Base-by-base conservation (phyloP, 2,797 vertebrate genomes). In the Sandelia bainsii region DNA sequence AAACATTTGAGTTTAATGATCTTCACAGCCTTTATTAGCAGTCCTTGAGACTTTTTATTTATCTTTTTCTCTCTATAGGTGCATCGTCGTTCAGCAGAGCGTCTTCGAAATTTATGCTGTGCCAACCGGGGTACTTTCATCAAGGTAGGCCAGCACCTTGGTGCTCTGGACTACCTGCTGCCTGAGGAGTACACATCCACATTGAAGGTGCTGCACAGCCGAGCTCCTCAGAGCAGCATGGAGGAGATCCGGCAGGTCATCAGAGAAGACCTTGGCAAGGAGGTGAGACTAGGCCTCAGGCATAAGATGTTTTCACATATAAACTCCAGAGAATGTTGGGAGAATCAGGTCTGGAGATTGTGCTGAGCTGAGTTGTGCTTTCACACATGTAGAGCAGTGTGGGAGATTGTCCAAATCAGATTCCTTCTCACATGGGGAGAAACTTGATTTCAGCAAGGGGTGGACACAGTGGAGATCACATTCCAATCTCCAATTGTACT, bases 71-170 rank as follows among this genome's bases (percentile, higher is more conserved):
- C 8, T 25, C 5, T 59, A 7, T 4, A 99, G 98, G 96, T 99
- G 1, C 98, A 99, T 77, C 92, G 82, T 27, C 96, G 98, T 45
- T 99, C 97, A 0, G 98, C 98, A 0, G 93, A 95, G 83, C 96
- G 95, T 34, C 96, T 99, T 23, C 92, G 95, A 52, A 95, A 97
- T 62, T 87, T 99, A 82, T 99, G 98, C 91, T 98, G 97, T 23
- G 95, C 95, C 77, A 99, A 99, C 90, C 87, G 97, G 71, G 98
- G 98, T 44, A 99, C 98, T 5, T 99, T 98, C 92, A 98, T 99
- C 90, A 99, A 99, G 91, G 96, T 99, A 81, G 98, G 98, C 4
- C 98, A 99, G 90, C 97, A 99, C 87, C 92, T 99, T 10, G 98
- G 97, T 1, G 96, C 97, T 0, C 93, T 99, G 71, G 97, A 99